Percentiles rank a stretch among this genome's conserved stretches.
Evolutionary conservation across 53 echinoderm and acorn worm species (phyloP).

Genomic region (Holothuria scabra): DNA sequence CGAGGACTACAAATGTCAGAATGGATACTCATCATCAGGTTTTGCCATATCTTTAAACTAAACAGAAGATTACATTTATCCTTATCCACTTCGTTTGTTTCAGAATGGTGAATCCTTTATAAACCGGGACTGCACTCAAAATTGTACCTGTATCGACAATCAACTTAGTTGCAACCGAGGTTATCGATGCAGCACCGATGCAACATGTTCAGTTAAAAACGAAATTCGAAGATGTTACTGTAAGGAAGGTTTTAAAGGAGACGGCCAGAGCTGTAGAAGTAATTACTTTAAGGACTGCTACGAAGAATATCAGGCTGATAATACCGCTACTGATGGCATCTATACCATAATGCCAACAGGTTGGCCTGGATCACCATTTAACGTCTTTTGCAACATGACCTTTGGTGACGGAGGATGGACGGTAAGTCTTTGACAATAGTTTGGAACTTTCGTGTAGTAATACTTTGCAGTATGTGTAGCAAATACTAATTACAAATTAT

Average conservation of each 20-base stretch:
- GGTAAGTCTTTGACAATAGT: background rate
- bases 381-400: constrained; percentile 13
- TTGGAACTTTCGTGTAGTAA: too few relatives aligned
- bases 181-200: background rate
- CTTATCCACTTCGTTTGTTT: too few relatives aligned
- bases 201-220: constrained; percentile 9
- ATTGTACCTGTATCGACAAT: constrained; percentile 12
- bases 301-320: background rate
- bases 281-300: background rate
- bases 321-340: background rate
- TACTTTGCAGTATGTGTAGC: too few relatives aligned
- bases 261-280: background rate
- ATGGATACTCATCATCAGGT: too few relatives aligned
- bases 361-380: background rate
- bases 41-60: too few relatives aligned
- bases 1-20: too few relatives aligned
- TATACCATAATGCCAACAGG: background rate
- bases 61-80: too few relatives aligned
- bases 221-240: constrained; percentile 20
- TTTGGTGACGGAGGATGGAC: constrained; percentile 31
- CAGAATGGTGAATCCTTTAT: constrained; percentile 23
- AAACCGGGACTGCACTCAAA: constrained; percentile 1
- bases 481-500: too few relatives aligned
- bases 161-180: background rate
- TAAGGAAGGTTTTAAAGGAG: constrained; percentile 3